phyloP scores from a whole-genome alignment of 2,797 vertebrate species.

The Percopsis omiscomaycus region DNA sequence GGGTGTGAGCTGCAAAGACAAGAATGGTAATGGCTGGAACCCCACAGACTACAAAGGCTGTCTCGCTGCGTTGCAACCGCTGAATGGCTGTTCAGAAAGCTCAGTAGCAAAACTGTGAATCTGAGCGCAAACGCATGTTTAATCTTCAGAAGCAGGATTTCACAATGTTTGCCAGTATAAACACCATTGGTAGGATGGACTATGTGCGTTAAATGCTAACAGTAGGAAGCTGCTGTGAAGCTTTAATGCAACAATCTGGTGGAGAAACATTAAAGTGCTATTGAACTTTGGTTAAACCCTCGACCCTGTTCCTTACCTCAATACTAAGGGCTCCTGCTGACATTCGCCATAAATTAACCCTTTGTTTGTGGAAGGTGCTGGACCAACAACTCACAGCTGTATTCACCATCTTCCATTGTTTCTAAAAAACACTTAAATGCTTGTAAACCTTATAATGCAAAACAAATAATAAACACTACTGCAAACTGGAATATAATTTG shows the following conservation, averaged over 20 bases:
- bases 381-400: too few species aligned
- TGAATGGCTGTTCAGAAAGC: conserved; percentile 4
- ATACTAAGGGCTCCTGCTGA: too few species aligned
- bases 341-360: too few species aligned
- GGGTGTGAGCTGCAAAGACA: conserved; percentile 20
- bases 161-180: conserved; percentile 9
- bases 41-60: conserved; percentile 10
- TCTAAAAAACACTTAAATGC: neutral
- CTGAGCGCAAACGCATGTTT: neutral
- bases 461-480: conserved; percentile 7
- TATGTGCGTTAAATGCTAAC: neutral
- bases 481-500: neutral
- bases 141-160: conserved; percentile 9
- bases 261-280: conserved; percentile 21
- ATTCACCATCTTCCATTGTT: too few species aligned
- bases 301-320: too few species aligned
- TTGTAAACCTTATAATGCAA: neutral
- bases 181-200: conserved; percentile 17
- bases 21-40: conserved; percentile 25
- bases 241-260: conserved; percentile 34
- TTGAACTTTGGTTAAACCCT: too few species aligned
- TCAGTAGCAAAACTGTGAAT: conserved; percentile 10
- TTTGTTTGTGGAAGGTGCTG: too few species aligned
- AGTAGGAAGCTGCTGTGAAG: conserved; percentile 34
- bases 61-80: conserved; percentile 23